phyloP scores from a whole-genome alignment of 2,888 invertebrate species.

The Eudasyphora cyanicolor region DNA sequence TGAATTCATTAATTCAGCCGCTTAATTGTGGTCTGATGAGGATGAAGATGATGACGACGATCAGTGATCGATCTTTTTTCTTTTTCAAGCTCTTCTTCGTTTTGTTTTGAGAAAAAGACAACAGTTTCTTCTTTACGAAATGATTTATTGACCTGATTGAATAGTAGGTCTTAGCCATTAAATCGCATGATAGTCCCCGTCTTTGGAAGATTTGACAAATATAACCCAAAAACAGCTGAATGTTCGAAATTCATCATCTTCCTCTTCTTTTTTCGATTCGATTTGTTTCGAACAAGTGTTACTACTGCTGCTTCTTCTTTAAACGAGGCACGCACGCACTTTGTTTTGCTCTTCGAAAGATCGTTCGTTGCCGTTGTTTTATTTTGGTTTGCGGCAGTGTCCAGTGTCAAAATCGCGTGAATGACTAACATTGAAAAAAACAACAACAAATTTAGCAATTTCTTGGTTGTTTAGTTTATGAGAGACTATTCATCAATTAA shows the following conservation, averaged over 20 bases:
- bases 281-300: background rate
- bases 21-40: conserved; percentile 5
- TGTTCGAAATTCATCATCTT: background rate
- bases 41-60: background rate
- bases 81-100: background rate
- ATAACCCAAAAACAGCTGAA: background rate
- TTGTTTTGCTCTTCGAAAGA: background rate
- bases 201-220: conserved; percentile 7
- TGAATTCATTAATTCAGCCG: background rate
- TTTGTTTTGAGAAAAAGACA: background rate
- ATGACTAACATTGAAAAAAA: background rate
- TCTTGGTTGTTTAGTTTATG: background rate
- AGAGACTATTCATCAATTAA: conserved; percentile 3
- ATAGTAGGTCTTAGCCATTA: background rate
- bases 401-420: background rate
- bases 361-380: background rate
- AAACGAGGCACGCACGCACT: background rate
- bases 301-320: background rate
- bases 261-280: too few relatives aligned
- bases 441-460: background rate
- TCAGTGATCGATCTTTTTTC: background rate
- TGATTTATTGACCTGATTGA: background rate
- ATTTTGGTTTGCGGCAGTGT: too few relatives aligned
- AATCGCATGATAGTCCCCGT: background rate
- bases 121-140: background rate